Conservation (phyloP, 2,888 invertebrate genomes). For the Erynnis tages region DNA sequence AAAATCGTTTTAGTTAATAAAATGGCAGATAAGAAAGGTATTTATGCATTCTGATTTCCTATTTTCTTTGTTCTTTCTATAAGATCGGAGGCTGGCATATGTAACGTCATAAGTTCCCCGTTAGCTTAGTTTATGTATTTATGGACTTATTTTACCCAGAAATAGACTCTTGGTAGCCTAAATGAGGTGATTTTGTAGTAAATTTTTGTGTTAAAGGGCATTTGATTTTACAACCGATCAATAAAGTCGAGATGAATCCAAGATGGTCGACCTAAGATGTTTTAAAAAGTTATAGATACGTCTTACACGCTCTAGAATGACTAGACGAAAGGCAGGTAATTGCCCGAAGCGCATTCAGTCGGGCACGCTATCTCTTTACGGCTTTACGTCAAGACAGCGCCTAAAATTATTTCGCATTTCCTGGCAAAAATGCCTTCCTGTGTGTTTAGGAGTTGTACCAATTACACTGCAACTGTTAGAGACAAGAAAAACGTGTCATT, state of each 20-base stretch:
- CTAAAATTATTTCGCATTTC: too few relatives aligned
- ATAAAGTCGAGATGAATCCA: conserved; percentile 54
- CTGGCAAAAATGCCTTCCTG: too few relatives aligned
- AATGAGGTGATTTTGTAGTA: background rate
- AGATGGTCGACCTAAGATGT: too few relatives aligned
- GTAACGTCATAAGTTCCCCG: conserved; percentile 67
- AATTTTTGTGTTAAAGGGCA: conserved; percentile 3
- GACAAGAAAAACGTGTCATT: too few relatives aligned
- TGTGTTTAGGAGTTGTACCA: too few relatives aligned
- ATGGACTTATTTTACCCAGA: background rate
- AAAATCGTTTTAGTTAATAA: conserved; percentile 55
- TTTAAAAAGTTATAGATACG: too few relatives aligned
- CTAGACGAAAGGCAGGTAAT: too few relatives aligned
- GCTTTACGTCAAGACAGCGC: too few relatives aligned
- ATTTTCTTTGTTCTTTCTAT: conserved; percentile 66
- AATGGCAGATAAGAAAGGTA: conserved; percentile 83
- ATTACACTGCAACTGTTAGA: too few relatives aligned
- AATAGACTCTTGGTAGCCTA: background rate
- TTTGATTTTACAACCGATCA: conserved; percentile 45
- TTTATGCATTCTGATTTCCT: conserved; percentile 59
- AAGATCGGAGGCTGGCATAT: conserved; percentile 63
- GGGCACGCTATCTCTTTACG: too few relatives aligned
- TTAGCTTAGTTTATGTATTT: conserved; percentile 38
- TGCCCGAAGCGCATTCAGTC: too few relatives aligned
- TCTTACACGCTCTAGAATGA: too few relatives aligned